A percentile compares a stretch with the other conserved stretches of the same genome.
Conservation (phyloP, 1,140 invertebrate species). For the Leptinotarsa undecemlineata region DNA sequence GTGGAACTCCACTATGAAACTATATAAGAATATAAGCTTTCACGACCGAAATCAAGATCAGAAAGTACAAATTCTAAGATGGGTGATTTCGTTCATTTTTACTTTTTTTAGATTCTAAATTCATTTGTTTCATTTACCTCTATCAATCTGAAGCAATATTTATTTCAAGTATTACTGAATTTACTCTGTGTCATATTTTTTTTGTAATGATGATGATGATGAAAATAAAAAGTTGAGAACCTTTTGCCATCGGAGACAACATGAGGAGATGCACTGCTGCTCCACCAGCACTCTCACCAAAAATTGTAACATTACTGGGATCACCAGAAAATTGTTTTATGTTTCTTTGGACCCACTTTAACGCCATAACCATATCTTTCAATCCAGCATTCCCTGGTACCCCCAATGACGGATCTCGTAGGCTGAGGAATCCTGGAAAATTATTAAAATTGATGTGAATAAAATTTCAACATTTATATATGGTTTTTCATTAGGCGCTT, state of each 20-base stretch:
- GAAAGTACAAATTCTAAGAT: too few relatives aligned
- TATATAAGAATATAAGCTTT: too few relatives aligned
- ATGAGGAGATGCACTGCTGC: conserved; percentile 49
- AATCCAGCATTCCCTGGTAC: conserved; percentile 66
- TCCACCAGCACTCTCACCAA: conserved; percentile 61
- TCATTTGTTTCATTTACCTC: too few relatives aligned
- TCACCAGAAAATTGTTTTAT: conserved; percentile 60
- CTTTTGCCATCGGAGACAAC: conserved; percentile 48
- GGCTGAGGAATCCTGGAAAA: conserved; percentile 43
- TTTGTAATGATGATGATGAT: too few relatives aligned
- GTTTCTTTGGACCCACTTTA: conserved; percentile 64
- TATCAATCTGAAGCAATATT: too few relatives aligned
- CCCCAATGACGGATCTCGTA: conserved; percentile 53
- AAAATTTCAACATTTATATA: background rate
- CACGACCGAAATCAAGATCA: too few relatives aligned
- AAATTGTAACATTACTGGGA: conserved; percentile 54
- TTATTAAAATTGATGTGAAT: background rate
- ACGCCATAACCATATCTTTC: conserved; percentile 63
- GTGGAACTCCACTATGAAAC: too few relatives aligned
- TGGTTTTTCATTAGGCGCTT: too few relatives aligned
- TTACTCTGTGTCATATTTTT: too few relatives aligned
- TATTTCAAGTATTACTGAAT: too few relatives aligned
- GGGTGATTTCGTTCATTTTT: too few relatives aligned
- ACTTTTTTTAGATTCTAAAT: too few relatives aligned
- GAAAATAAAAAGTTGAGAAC: conserved; percentile 19